Conservation (phyloP, 2,888 invertebrate genomes). For the Volucella inflata region DNA sequence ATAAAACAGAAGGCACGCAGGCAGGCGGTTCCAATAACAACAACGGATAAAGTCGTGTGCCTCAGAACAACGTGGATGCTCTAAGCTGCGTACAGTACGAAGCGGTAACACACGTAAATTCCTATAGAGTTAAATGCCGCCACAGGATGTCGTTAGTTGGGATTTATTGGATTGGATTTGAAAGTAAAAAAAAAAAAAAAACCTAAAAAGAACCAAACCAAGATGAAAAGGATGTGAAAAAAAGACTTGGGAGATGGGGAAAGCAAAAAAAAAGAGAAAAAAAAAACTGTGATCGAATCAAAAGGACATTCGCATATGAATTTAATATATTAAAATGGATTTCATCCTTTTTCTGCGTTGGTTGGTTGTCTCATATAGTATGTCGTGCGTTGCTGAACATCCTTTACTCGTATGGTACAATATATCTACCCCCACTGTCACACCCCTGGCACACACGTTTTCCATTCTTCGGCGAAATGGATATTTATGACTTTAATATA, state of each 20-base stretch:
- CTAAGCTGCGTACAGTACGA: conserved; percentile 46
- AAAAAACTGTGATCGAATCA: conserved; percentile 72
- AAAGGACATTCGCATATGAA: conserved; percentile 76
- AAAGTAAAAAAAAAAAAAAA: conserved; percentile 39
- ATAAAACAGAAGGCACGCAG: conserved; percentile 70
- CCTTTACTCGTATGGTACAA: not conserved
- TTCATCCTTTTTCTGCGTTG: conserved; percentile 61
- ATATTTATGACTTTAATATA: conserved; percentile 75
- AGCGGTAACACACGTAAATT: conserved; percentile 35
- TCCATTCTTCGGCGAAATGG: conserved; percentile 65
- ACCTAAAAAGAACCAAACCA: not conserved
- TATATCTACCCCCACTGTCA: not conserved
- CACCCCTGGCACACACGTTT: conserved; percentile 26
- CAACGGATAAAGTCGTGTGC: not conserved
- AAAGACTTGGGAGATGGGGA: not conserved
- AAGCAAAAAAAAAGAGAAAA: not conserved
- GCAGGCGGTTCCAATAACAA: conserved; percentile 15
- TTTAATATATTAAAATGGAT: conserved; percentile 76
- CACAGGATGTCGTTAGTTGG: conserved; percentile 77
- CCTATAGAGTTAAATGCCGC: conserved; percentile 76
- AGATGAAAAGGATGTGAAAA: conserved; percentile 37
- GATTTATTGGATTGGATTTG: conserved; percentile 77
- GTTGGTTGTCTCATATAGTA: conserved; percentile 34
- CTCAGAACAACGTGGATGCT: conserved; percentile 6
- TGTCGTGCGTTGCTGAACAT: conserved; percentile 30